A percentile compares a stretch with the other conserved stretches of the same genome.
Conservation (phyloP, 2,113 vertebrate genomes). For the Ifrita kowaldi region DNA sequence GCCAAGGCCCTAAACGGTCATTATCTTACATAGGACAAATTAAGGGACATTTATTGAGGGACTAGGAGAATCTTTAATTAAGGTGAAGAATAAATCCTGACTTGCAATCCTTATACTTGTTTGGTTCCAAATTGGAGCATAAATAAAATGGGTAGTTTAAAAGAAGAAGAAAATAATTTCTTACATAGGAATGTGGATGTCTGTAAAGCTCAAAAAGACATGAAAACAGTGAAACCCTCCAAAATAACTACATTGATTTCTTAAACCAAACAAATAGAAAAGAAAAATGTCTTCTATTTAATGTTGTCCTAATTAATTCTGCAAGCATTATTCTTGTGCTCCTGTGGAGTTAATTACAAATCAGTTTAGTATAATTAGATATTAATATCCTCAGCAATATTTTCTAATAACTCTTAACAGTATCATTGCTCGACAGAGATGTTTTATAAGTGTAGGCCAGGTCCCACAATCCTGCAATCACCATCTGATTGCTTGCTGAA, state of each 20-base stretch:
- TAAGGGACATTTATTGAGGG: conserved; percentile 12
- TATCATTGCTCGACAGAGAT: conserved; percentile 38
- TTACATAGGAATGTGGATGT: neutral
- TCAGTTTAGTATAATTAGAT: conserved; percentile 73
- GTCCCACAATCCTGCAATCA: neutral
- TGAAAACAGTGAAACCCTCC: neutral
- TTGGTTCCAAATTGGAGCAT: neutral
- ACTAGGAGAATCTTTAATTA: conserved; percentile 27
- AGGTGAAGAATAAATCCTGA: conserved; percentile 30
- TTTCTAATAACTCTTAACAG: conserved; percentile 70
- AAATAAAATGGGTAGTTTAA: neutral
- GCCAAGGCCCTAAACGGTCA: conserved; percentile 29
- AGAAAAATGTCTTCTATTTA: conserved; percentile 30
- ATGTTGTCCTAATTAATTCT: conserved; percentile 66
- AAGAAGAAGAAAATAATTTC: neutral
- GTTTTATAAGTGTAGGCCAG: conserved; percentile 24
- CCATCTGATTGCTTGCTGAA: neutral
- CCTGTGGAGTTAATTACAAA: conserved; percentile 70
- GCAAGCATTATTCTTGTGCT: conserved; percentile 55
- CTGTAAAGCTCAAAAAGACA: neutral
- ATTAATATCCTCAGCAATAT: conserved; percentile 71
- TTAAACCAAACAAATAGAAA: conserved; percentile 50
- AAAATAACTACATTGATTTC: conserved; percentile 23
- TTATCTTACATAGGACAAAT: conserved; percentile 48
- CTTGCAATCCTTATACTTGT: neutral